Percentiles rank a stretch among this genome's conserved stretches.
These are phyloP conservation scores for Sinohyriopsis cumingii DNA, from an alignment of 2,888 invertebrate species.

Conservation along the genomic window DNA sequence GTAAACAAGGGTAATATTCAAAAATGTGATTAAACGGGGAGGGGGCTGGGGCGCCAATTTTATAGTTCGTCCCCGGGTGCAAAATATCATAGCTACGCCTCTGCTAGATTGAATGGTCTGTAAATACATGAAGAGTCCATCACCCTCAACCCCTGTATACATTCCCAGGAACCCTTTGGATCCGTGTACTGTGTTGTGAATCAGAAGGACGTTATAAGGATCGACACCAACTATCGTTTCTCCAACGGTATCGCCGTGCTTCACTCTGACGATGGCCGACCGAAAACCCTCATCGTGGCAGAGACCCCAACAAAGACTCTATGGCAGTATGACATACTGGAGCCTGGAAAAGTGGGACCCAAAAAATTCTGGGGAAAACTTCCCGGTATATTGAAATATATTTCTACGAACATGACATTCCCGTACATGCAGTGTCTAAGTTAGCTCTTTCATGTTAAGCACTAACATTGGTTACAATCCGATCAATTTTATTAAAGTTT, in stretches of 20 bases:
- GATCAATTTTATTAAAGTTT: no score
- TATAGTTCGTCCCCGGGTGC: no score
- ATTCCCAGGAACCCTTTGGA: constrained; percentile 62
- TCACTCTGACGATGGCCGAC: constrained; percentile 49
- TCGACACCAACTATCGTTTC: constrained; percentile 60
- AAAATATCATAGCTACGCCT: no score
- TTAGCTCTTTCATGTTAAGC: no score
- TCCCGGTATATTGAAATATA: constrained; percentile 45
- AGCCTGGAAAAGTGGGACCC: constrained; percentile 51
- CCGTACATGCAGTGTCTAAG: neutral
- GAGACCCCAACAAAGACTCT: constrained; percentile 64
- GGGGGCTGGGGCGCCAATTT: no score
- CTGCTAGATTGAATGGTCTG: no score
- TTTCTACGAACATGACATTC: neutral
- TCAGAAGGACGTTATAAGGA: constrained; percentile 40
- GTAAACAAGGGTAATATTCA: no score
- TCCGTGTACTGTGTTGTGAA: constrained; percentile 64
- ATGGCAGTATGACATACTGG: constrained; percentile 63
- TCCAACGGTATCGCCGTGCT: constrained; percentile 66
- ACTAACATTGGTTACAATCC: no score
- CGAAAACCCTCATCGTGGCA: constrained; percentile 61
- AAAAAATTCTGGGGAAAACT: constrained; percentile 59
- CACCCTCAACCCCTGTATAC: neutral
- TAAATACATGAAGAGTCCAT: neutral
- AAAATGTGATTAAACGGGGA: no score